Percentiles rank a stretch among this genome's conserved stretches.
phyloP scores from a whole-genome alignment of 1,140 invertebrate genomes.

The Pogonomyrmex barbatus region DNA sequence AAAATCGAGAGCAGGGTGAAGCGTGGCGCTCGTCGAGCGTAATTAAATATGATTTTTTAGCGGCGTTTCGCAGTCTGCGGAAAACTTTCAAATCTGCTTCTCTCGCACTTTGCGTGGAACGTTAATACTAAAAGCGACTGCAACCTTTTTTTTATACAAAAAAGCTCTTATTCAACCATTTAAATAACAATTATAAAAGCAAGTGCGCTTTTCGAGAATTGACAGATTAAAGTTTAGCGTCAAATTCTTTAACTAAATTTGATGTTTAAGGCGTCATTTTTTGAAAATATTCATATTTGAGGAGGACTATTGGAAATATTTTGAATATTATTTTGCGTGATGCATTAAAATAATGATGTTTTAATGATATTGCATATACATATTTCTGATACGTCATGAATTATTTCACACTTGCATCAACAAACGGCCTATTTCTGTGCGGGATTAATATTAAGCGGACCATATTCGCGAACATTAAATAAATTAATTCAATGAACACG shows the following conservation, averaged over 20 bases:
- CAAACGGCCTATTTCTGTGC: background rate
- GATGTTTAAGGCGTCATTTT: background rate
- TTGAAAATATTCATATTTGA: background rate
- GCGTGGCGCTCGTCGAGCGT: constrained; percentile 36
- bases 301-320: background rate
- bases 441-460: background rate
- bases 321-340: background rate
- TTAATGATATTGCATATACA: background rate
- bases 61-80: constrained; percentile 17
- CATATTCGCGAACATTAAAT: constrained; percentile 2
- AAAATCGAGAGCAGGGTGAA: constrained; percentile 48
- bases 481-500: constrained; percentile 6
- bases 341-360: background rate
- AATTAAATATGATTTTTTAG: constrained; percentile 59
- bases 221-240: background rate
- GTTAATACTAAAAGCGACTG: background rate
- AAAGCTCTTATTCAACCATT: background rate
- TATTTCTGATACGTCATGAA: background rate
- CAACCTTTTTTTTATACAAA: constrained; percentile 7
- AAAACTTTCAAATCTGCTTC: constrained; percentile 8
- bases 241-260: background rate
- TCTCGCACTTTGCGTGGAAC: constrained; percentile 20
- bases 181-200: background rate
- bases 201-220: background rate
- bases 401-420: constrained; percentile 24